A percentile compares a stretch with the other conserved stretches of the same genome.
Evolutionary conservation across 2,888 invertebrate species (phyloP).

Genomic region (Microchrysa polita): DNA sequence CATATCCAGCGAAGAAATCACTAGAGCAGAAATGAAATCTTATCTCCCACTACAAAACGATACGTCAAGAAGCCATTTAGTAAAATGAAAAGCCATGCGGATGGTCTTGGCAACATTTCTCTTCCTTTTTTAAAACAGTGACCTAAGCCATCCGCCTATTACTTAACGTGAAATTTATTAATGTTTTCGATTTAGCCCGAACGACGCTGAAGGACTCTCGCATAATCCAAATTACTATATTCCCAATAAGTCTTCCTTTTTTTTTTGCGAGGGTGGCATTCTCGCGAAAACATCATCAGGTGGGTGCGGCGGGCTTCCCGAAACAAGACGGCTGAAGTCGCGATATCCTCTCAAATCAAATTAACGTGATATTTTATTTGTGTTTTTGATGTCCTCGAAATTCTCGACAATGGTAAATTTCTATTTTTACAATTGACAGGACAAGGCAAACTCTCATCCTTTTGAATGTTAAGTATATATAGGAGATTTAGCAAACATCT

Average conservation of each 20-base stretch:
- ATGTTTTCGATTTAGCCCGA: slow-evolving; percentile 48
- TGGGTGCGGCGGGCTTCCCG: slow-evolving; percentile 10
- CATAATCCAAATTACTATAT: no score
- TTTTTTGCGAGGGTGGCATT: no score
- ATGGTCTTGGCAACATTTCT: not conserved
- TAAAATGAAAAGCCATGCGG: slow-evolving; percentile 49
- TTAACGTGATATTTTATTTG: slow-evolving; percentile 51
- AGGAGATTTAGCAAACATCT: not conserved
- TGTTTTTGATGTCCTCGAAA: slow-evolving; percentile 49
- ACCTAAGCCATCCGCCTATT: slow-evolving; percentile 49
- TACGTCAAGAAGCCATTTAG: slow-evolving; percentile 49
- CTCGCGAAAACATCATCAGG: slow-evolving; percentile 17
- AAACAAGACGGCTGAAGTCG: not conserved
- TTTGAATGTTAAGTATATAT: no score
- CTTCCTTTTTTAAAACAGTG: slow-evolving; percentile 28
- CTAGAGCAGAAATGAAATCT: slow-evolving; percentile 38
- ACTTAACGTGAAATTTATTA: slow-evolving; percentile 50
- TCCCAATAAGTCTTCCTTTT: no score
- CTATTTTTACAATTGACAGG: not conserved
- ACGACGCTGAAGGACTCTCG: not conserved
- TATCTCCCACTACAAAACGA: slow-evolving; percentile 46
- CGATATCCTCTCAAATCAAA: slow-evolving; percentile 44
- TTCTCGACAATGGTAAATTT: slow-evolving; percentile 5
- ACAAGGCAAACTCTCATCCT: not conserved
- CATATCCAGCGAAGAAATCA: no score